Base-by-base conservation (phyloP, 2,113 vertebrate species). In the Bos javanicus region DNA sequence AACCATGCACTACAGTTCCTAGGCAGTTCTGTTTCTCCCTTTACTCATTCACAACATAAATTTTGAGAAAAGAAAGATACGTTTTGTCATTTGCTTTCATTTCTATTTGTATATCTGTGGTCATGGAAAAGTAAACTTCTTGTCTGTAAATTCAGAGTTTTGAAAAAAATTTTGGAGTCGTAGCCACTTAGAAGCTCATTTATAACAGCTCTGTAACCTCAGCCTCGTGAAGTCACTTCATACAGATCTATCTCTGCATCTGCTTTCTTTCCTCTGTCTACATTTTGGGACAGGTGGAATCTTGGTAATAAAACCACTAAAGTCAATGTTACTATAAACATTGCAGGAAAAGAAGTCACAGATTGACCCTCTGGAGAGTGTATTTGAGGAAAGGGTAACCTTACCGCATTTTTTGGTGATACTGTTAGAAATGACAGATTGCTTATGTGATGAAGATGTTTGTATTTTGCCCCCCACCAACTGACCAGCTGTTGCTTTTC, bases 61-160 rank as follows among this genome's bases (percentile, higher is more conserved):
- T 57, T 74, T 30, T 25, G 57, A 96, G 50, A 91, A 87, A 67
- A 87, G 39, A 87, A 21, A 95, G 26, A 46, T 11, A 81, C 3
- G 56, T 60, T 94, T 80, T 71, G 25, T 89, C 76, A 21, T 96
- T 97, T 83, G 17, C 36, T 95, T 95, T 97, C 39, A 94, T 84
- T 90, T 95, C 57, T 7, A 28, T 33, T 56, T 62, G 14, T 57
- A 12, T 62, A 33, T 46, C 52, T 90, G 46, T 84, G 39, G 9
- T 25, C n/a, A 56, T n/a, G 33, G 88, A 36, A 90, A 82, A 93
- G 57, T 83, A 43, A 95, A 62, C 36, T 78, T 87, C 23, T 64
- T 39, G 36, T 7, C 14, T 83, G 0, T 87, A 90, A 87, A 87
- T 74, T 92, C 36, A 84, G 67, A 85, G 43, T 19, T 26, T 23